Percentiles rank a stretch among this genome's conserved stretches.
Conservation (phyloP, 2,888 invertebrate species). For the Drosophila neotestacea region DNA sequence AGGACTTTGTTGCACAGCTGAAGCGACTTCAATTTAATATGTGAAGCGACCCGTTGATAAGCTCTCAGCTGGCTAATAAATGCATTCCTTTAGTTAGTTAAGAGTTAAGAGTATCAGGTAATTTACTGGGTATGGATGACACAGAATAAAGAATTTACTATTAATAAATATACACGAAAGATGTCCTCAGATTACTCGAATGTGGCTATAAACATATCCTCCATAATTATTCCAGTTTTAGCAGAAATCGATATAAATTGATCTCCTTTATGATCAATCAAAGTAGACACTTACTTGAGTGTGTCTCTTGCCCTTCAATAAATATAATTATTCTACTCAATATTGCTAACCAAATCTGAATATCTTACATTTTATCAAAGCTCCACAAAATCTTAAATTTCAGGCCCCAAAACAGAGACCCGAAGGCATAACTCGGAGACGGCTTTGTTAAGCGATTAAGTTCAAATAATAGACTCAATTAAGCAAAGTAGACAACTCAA, state of each 20-base stretch:
- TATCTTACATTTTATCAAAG: constrained; percentile 12
- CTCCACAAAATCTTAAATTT: constrained; percentile 9
- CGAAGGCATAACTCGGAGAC: constrained; percentile 21
- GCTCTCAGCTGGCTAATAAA: constrained; percentile 33
- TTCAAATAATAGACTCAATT: constrained; percentile 74
- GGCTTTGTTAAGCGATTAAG: constrained; percentile 73
- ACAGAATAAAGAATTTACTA: not conserved
- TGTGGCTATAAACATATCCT: too few relatives aligned
- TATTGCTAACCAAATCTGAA: constrained; percentile 6
- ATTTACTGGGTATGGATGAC: not conserved
- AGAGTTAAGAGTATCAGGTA: not conserved
- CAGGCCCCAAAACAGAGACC: constrained; percentile 21
- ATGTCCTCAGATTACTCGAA: not conserved
- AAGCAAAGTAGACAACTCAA: constrained; percentile 78
- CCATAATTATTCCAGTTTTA: too few relatives aligned
- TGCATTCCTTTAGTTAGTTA: not conserved
- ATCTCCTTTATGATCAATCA: too few relatives aligned
- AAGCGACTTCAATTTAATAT: constrained; percentile 37
- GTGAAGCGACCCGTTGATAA: constrained; percentile 42
- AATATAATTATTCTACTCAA: not conserved
- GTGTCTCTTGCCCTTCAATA: not conserved
- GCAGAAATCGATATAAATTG: too few relatives aligned
- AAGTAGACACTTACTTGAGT: not conserved
- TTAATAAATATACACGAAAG: not conserved
- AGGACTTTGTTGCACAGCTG: constrained; percentile 61